These are phyloP conservation scores for Euthynnus affinis DNA, from an alignment of 2,797 vertebrate genomes.

Conservation along the genomic window DNA sequence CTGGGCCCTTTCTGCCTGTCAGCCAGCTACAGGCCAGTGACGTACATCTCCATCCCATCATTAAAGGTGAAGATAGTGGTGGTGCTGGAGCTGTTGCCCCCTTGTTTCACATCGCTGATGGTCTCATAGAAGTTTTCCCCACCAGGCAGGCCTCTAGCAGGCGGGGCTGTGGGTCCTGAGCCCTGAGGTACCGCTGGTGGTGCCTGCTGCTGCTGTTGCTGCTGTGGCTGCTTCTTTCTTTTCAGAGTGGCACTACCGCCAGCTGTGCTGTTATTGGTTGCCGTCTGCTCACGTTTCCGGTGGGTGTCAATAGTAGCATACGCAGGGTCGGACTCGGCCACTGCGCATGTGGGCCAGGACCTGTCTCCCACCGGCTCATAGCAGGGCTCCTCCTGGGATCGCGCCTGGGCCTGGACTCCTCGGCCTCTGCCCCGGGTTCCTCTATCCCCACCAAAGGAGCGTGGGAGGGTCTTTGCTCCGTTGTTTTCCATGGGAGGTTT, in stretches of 20 bases:
- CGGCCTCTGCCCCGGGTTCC: conserved; percentile 70
- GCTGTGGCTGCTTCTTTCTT: conserved; percentile 80
- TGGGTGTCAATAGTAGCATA: conserved; percentile 85
- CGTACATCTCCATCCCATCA: conserved; percentile 90
- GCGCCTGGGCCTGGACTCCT: conserved; percentile 75
- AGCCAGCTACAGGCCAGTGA: conserved; percentile 85
- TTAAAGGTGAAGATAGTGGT: conserved; percentile 91
- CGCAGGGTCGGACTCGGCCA: conserved; percentile 80
- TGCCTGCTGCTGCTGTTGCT: conserved; percentile 56
- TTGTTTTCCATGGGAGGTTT: conserved; percentile 80
- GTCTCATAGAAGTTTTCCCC: conserved; percentile 88
- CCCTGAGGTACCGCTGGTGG: conserved; percentile 66
- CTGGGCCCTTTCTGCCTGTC: conserved; percentile 36
- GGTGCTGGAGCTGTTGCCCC: conserved; percentile 81
- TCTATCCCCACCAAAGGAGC: conserved; percentile 75
- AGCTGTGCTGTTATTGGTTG: conserved; percentile 67
- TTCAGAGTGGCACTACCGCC: conserved; percentile 79
- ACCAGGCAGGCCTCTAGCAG: conserved; percentile 75
- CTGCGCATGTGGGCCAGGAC: conserved; percentile 75
- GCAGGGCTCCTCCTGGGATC: conserved; percentile 83
- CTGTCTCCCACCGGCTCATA: conserved; percentile 84
- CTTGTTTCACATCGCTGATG: conserved; percentile 86
- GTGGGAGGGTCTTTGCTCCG: conserved; percentile 78
- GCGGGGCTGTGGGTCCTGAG: conserved; percentile 66
- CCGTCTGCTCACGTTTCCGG: conserved; percentile 81